phyloP scores from a whole-genome alignment of 2,797 vertebrate genomes.

The Neomorphus geoffroyi region DNA sequence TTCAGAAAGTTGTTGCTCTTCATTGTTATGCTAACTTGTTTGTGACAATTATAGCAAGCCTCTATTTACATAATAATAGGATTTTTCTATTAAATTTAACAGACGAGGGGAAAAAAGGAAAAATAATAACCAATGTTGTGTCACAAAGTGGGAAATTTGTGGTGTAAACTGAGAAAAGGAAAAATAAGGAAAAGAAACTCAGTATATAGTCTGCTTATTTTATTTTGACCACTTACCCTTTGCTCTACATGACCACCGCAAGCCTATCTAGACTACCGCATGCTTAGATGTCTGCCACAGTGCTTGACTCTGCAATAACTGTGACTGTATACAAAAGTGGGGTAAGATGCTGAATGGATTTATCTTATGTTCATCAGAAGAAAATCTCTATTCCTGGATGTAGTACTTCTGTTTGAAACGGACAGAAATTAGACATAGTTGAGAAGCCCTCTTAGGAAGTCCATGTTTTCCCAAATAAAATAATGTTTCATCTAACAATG shows the following conservation, averaged over 20 bases:
- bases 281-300: neutral
- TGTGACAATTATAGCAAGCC: constrained; percentile 58
- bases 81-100: constrained; percentile 70
- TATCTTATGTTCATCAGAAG: neutral
- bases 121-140: neutral
- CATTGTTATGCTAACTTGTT: constrained; percentile 67
- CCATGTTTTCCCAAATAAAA: neutral
- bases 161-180: neutral
- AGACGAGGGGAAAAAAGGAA: neutral
- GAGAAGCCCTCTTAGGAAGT: neutral
- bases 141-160: constrained; percentile 21
- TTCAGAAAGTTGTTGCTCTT: constrained; percentile 39
- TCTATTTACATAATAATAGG: constrained; percentile 74
- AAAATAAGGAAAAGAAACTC: neutral
- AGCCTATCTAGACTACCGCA: neutral
- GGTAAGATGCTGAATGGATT: neutral
- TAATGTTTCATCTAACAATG: neutral
- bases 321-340: neutral
- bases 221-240: neutral
- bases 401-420: neutral
- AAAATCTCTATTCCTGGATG: neutral
- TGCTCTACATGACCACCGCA: neutral
- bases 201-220: neutral
- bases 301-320: neutral
- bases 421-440: neutral